Percentiles rank a stretch among this genome's conserved stretches.
Evolutionary conservation across 2,888 invertebrate species (phyloP).

Genomic region (Eilema sororculum): DNA sequence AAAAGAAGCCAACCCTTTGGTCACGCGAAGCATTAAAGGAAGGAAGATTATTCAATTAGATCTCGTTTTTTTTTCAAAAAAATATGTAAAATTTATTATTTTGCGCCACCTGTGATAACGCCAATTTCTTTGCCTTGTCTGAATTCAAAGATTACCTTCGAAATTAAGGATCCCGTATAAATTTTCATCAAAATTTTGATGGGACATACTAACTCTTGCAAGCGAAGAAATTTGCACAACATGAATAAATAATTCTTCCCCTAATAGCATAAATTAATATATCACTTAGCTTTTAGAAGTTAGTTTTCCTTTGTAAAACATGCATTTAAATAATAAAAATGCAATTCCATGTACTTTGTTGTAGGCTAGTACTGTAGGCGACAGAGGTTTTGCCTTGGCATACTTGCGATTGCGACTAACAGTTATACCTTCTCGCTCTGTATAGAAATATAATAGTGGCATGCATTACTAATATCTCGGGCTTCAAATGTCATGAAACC

Average conservation of each 20-base stretch:
- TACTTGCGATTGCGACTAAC: constrained; percentile 58
- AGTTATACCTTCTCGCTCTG: constrained; percentile 57
- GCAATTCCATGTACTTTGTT: constrained; percentile 37
- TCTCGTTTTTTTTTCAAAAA: no score
- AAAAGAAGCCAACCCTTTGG: no score
- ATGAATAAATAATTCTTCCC: neutral
- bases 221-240: no score
- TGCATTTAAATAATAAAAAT: neutral
- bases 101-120: no score
- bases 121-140: no score
- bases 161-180: neutral
- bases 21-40: no score
- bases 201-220: neutral
- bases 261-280: neutral
- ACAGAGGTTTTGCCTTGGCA: constrained; percentile 63
- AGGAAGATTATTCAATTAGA: no score
- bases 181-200: neutral
- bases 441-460: constrained; percentile 29
- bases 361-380: constrained; percentile 47
- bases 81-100: no score
- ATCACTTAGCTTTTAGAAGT: neutral
- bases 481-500: constrained; percentile 1
- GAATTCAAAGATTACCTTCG: no score
- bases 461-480: constrained; percentile 28
- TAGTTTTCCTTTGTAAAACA: neutral